Evolutionary conservation across 2,888 invertebrate genomes (phyloP), one percentile per base, ranked within the genome.

Genomic region (Anaspis maculata): DNA sequence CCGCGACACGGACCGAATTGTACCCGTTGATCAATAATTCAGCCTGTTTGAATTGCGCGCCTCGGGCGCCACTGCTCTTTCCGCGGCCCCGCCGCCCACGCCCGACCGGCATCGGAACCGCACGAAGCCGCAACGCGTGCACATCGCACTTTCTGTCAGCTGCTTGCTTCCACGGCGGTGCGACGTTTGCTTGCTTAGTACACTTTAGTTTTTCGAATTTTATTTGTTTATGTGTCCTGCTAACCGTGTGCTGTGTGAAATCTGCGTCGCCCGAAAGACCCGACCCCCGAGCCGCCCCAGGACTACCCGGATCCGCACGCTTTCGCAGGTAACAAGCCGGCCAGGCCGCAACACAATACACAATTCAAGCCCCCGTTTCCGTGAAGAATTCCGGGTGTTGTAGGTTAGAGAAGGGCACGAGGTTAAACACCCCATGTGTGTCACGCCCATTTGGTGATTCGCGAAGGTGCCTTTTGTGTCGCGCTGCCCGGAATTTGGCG

Each of bases 131-230:
- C 47, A 56, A 52, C 51, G 54, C 47, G 49, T 48, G 49, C 48
- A 50, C 50, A 50, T 49, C 52, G 52, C 49, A 53, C 49, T 61
- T 62, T 62, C 64, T 74, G 76, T 76, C 76, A 76, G 76, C 76
- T 76, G 76, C 76, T 76, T 74, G 75, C 75, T 65, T 76, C 69
- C 74, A 74, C 74, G 73, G 74, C 71, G 74, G 73, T 75, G 71
- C 74, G 74, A 63, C 61, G 60, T 63, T 57, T 51, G 64, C 64
- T 64, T 64, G 63, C 62, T 64, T 64, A 59, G 62, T 64, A 63
- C 59, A 61, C 57, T 63, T 64, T 63, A 61, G 57, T 63, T 61
- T 15, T 37, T 37, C 4, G 54, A 48, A 56, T 56, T 55, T 24
- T 5, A 61, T 62, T 64, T 64, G 58, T 64, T 64, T 63, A 57